phyloP scores from a whole-genome alignment of 2,888 invertebrate genomes.

The Bruchidius siliquastri region DNA sequence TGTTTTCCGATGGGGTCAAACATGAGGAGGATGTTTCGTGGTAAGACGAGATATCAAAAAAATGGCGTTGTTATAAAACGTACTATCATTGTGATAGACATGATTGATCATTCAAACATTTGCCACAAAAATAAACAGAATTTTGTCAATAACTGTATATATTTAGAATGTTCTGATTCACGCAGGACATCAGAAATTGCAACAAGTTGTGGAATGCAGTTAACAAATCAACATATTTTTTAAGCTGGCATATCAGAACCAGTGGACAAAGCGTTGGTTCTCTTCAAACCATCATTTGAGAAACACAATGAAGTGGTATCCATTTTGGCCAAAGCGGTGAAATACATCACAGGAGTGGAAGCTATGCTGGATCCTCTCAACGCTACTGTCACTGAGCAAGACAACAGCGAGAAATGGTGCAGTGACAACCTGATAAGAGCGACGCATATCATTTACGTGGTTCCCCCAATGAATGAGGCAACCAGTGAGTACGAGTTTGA shows the following conservation, averaged over 20 bases:
- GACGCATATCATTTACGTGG: slow-evolving; percentile 26
- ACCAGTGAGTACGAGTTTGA: slow-evolving; percentile 18
- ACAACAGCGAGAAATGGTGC: slow-evolving; percentile 23
- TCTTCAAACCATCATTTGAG: slow-evolving; percentile 27
- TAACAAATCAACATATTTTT: background rate
- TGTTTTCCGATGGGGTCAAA: too few species aligned
- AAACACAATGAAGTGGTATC: slow-evolving; percentile 28
- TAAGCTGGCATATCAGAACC: background rate
- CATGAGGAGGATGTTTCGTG: too few species aligned
- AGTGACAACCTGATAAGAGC: slow-evolving; percentile 21
- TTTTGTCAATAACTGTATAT: too few species aligned
- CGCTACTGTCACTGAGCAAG: slow-evolving; percentile 15
- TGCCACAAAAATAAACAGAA: too few species aligned
- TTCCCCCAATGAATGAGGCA: slow-evolving; percentile 21
- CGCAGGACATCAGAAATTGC: too few species aligned
- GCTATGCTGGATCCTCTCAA: slow-evolving; percentile 20
- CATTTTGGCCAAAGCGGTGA: slow-evolving; percentile 23
- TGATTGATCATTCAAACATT: too few species aligned
- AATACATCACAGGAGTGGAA: slow-evolving; percentile 21
- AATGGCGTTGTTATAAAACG: too few species aligned
- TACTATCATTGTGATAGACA: too few species aligned
- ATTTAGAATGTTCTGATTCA: too few species aligned
- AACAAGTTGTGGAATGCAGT: too few species aligned
- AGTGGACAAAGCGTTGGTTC: slow-evolving; percentile 1
- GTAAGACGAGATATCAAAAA: too few species aligned